phyloP scores from a whole-genome alignment of 2,888 invertebrate genomes.

The Panzeria rudis region DNA sequence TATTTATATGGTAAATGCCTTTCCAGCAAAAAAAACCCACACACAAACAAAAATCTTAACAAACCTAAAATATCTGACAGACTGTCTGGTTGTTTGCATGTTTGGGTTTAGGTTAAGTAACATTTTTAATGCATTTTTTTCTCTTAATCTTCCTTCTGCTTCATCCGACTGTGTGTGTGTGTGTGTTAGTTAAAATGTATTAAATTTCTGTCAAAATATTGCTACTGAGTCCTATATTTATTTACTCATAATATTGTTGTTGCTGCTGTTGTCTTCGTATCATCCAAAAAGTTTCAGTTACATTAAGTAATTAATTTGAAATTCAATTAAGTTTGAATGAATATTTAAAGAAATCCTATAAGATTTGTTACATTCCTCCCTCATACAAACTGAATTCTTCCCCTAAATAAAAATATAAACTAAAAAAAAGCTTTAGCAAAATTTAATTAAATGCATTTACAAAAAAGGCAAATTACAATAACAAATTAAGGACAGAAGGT shows the following conservation, averaged over 20 bases:
- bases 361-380: slow-evolving; percentile 37
- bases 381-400: neutral
- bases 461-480: slow-evolving; percentile 8
- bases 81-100: slow-evolving; percentile 23
- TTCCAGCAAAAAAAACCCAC: neutral
- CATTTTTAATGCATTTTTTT: slow-evolving; percentile 30
- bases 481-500: slow-evolving; percentile 3
- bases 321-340: slow-evolving; percentile 64
- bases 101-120: slow-evolving; percentile 60
- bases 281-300: slow-evolving; percentile 65
- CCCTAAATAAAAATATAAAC: neutral
- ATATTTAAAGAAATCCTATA: slow-evolving; percentile 67
- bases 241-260: slow-evolving; percentile 1
- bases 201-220: slow-evolving; percentile 71
- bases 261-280: neutral
- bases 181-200: slow-evolving; percentile 46
- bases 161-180: neutral
- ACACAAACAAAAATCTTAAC: slow-evolving; percentile 4
- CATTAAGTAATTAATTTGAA: slow-evolving; percentile 71
- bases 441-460: slow-evolving; percentile 10
- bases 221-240: neutral
- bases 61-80: slow-evolving; percentile 35
- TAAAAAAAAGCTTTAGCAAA: neutral
- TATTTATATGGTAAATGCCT: slow-evolving; percentile 1
- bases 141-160: neutral